Conservation (phyloP, 2,113 vertebrate genomes). For the Myodes glareolus region DNA sequence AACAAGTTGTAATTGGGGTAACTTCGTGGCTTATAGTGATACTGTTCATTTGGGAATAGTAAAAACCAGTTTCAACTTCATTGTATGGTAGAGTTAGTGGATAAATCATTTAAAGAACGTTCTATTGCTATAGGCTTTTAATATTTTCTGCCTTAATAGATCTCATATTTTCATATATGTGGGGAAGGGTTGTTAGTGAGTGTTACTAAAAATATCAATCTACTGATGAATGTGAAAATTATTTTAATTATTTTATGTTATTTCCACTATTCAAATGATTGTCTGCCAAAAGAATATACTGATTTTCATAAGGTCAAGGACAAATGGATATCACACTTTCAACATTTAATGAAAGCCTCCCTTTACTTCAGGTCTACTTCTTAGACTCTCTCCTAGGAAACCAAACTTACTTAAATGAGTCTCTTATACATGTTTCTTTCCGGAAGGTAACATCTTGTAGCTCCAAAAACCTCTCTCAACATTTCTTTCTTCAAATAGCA, state of each 20-base stretch:
- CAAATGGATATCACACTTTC: not conserved
- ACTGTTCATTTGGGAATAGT: conserved; percentile 53
- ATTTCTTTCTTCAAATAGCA: conserved; percentile 27
- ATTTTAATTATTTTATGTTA: conserved; percentile 43
- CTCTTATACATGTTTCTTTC: not conserved
- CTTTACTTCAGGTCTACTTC: not conserved
- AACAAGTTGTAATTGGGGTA: conserved; percentile 50
- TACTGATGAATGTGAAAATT: not conserved
- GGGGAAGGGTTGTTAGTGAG: not conserved
- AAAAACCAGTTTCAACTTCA: conserved; percentile 55
- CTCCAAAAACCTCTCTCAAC: not conserved
- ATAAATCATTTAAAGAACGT: conserved; percentile 48
- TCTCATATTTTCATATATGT: not conserved
- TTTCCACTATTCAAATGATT: not conserved
- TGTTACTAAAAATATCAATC: conserved; percentile 32
- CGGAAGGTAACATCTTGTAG: not conserved
- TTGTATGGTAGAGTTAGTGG: conserved; percentile 47
- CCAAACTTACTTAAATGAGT: not conserved
- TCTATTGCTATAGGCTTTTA: conserved; percentile 35
- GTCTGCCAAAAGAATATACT: not conserved
- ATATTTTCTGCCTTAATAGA: conserved; percentile 15
- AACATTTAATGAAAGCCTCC: not conserved
- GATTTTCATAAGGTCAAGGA: conserved; percentile 42
- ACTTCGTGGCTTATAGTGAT: conserved; percentile 43
- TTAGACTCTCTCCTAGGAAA: not conserved